Conservation (phyloP, 2,113 vertebrate species). For the Isichthys henryi region DNA sequence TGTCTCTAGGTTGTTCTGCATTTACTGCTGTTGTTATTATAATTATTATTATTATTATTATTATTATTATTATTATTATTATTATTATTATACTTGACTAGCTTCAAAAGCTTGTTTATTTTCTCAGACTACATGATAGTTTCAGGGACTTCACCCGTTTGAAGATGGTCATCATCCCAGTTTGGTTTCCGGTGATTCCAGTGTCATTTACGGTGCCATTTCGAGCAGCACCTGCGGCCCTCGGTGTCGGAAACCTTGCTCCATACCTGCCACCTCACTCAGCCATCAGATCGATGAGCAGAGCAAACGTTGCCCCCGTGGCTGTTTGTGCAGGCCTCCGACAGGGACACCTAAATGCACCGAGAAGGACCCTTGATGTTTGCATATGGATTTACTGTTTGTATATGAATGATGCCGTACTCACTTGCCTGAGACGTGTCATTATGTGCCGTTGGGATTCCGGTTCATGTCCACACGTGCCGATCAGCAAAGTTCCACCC, state of each 20-base stretch:
- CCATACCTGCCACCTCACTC: neutral
- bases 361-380: neutral
- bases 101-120: neutral
- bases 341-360: neutral
- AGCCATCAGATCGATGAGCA: neutral
- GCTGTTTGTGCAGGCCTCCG: neutral
- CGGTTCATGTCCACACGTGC: neutral
- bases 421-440: neutral
- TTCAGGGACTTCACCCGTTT: neutral
- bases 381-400: constrained; percentile 6
- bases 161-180: neutral
- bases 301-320: neutral
- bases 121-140: neutral
- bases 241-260: neutral
- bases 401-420: neutral
- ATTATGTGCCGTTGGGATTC: neutral
- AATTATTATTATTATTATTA: neutral
- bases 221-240: neutral
- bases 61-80: neutral
- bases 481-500: neutral
- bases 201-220: neutral
- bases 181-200: neutral
- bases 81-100: neutral
- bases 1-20: neutral
- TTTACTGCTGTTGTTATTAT: neutral